Conservation (phyloP, 2,888 invertebrate genomes). For the Tridacna gigas region DNA sequence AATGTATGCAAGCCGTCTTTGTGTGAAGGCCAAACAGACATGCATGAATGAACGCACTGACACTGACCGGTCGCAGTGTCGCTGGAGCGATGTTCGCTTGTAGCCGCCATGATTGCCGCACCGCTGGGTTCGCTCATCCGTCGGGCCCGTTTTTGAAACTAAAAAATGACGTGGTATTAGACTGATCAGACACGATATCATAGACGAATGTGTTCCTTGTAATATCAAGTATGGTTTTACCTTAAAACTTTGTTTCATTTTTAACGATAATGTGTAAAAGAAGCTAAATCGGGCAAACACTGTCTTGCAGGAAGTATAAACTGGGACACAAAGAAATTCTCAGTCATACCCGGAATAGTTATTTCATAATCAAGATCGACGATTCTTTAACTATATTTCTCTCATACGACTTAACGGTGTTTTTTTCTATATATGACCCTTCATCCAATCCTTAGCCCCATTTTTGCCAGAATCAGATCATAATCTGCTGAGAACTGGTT, state of each 20-base stretch:
- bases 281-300: not conserved
- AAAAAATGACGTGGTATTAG: not conserved
- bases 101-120: conserved; percentile 23
- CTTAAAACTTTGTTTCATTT: conserved; percentile 6
- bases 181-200: not conserved
- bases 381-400: too few species aligned
- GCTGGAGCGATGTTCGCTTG: conserved; percentile 21
- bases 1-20: conserved; percentile 19
- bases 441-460: too few species aligned
- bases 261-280: conserved; percentile 8
- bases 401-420: too few species aligned
- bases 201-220: not conserved
- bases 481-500: too few species aligned
- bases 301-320: conserved; percentile 19
- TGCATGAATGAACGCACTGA: conserved; percentile 16
- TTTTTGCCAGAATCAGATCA: too few species aligned
- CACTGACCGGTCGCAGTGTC: conserved; percentile 29
- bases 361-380: too few species aligned
- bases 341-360: not conserved
- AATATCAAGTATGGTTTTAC: conserved; percentile 3
- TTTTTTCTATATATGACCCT: too few species aligned
- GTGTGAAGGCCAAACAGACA: conserved; percentile 22
- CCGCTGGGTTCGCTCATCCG: conserved; percentile 21
- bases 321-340: conserved; percentile 10
- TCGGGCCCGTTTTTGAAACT: not conserved